Conservation (phyloP, 2,797 vertebrate species). For the Capromys pilorides region DNA sequence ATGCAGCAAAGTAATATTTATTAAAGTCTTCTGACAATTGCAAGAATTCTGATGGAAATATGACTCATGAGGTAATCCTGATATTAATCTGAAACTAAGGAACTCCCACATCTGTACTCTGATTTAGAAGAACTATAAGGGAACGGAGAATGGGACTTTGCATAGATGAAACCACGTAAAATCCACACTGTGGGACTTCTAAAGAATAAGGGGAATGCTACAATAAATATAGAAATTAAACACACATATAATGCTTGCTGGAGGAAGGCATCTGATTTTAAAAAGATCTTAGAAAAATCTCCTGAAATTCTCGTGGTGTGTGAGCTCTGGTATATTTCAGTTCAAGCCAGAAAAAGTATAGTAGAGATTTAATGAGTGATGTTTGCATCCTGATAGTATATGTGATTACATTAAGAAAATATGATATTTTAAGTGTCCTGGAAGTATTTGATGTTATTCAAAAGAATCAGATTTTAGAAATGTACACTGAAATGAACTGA, state of each 20-base stretch:
- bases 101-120: not conserved
- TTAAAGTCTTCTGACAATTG: not conserved
- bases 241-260: not conserved
- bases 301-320: not conserved
- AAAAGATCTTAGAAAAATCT: not conserved
- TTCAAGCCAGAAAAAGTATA: not conserved
- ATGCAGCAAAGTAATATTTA: not conserved
- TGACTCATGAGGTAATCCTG: not conserved
- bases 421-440: not conserved
- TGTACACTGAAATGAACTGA: not conserved
- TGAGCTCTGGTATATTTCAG: not conserved
- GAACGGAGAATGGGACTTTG: not conserved
- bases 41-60: not conserved
- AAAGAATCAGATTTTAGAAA: not conserved
- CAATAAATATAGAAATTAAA: not conserved
- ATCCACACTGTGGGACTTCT: not conserved
- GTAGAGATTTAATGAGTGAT: not conserved
- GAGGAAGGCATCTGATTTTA: not conserved
- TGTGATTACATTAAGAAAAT: not conserved
- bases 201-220: not conserved
- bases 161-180: not conserved
- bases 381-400: not conserved
- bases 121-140: not conserved
- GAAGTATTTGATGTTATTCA: not conserved
- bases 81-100: not conserved